These are phyloP conservation scores for Helicoverpa assulta DNA, from an alignment of 2,888 invertebrate species.

Conservation along the genomic window DNA sequence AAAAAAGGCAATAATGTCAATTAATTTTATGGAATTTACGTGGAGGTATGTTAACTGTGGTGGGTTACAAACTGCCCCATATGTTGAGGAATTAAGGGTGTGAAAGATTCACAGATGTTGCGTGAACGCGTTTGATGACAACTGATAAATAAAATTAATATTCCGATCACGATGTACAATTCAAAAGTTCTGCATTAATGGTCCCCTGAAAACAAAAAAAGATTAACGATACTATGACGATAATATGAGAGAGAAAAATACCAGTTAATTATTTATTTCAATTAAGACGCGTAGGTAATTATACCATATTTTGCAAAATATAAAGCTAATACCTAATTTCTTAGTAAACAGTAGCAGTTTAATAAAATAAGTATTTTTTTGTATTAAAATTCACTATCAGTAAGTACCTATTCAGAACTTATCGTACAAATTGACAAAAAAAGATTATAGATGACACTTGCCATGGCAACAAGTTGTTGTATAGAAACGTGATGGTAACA, in stretches of 20 bases:
- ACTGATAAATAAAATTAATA: neutral
- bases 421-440: conserved; percentile 12
- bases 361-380: no score
- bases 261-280: no score
- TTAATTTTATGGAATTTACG: conserved; percentile 63
- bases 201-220: no score
- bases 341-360: no score
- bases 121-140: neutral
- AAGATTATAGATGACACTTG: conserved; percentile 5
- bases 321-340: no score
- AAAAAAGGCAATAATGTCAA: conserved; percentile 65
- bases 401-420: neutral
- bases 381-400: neutral
- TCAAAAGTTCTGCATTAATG: no score
- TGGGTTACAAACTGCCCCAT: conserved; percentile 11
- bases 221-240: no score
- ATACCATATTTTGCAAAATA: no score
- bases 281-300: no score
- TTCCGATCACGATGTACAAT: no score
- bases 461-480: conserved; percentile 23
- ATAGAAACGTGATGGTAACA: conserved; percentile 40
- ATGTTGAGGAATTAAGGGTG: neutral
- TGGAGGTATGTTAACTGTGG: conserved; percentile 43
- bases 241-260: no score
- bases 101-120: neutral